A percentile compares a stretch with the other conserved stretches of the same genome.
These are phyloP conservation scores for Tachuris rubrigastra DNA, from an alignment of 2,113 vertebrate species.

Conservation along the genomic window DNA sequence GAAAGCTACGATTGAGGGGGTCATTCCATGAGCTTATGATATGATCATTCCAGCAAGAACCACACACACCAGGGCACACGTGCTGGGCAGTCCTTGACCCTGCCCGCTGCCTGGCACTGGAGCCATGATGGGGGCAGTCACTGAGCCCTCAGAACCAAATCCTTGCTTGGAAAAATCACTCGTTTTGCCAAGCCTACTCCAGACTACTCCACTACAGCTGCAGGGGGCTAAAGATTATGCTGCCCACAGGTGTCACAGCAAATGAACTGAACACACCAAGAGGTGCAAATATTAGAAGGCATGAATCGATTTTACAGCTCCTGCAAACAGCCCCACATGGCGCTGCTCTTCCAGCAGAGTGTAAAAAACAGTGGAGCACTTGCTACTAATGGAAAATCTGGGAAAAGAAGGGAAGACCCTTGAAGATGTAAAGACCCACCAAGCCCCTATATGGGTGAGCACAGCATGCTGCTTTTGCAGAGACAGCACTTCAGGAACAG, in stretches of 20 bases:
- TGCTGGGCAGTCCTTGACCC: not conserved
- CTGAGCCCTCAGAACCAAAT: accelerated
- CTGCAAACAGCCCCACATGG: accelerated
- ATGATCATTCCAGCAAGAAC: not conserved
- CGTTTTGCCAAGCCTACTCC: not conserved
- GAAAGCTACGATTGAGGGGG: accelerated
- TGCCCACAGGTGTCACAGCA: not conserved
- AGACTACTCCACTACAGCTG: not conserved
- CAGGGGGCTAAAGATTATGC: accelerated
- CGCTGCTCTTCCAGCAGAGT: not conserved
- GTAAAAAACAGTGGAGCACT: not conserved
- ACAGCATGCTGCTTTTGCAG: not conserved
- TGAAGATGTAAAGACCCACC: not conserved
- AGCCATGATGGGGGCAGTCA: accelerated
- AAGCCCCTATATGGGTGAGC: accelerated
- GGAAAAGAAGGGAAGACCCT: not conserved
- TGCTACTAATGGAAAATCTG: not conserved
- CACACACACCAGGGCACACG: not conserved
- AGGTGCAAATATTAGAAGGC: not conserved
- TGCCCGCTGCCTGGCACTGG: accelerated
- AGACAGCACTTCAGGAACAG: accelerated
- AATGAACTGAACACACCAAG: accelerated
- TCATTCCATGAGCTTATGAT: not conserved
- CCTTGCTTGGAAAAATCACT: not conserved
- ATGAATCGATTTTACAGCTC: not conserved